phyloP scores from a whole-genome alignment of 2,113 vertebrate species.

The Phrynocephalus versicolor region DNA sequence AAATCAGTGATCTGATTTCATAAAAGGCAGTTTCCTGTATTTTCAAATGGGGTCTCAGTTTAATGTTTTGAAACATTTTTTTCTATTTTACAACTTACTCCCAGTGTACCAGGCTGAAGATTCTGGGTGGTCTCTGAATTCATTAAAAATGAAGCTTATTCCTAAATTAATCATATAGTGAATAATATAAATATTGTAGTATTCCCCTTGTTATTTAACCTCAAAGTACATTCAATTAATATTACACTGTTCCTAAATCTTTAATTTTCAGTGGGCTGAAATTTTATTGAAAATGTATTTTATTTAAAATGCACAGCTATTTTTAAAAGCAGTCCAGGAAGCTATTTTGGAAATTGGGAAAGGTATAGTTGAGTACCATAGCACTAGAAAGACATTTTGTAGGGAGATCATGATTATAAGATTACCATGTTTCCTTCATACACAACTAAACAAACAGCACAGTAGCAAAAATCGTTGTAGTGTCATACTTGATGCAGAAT shows the following conservation, averaged over 20 bases:
- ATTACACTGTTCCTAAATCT: background rate
- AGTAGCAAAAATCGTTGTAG: conserved; percentile 31
- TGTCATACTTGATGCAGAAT: conserved; percentile 50
- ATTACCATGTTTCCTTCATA: conserved; percentile 19
- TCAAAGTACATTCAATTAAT: conserved; percentile 12
- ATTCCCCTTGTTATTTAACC: background rate
- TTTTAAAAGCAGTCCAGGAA: background rate
- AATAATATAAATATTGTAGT: background rate
- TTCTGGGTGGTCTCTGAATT: background rate
- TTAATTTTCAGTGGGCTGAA: rapidly evolving
- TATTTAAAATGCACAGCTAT: background rate
- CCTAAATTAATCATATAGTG: background rate
- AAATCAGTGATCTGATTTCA: background rate
- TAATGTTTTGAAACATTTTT: background rate
- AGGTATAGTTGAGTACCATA: conserved; percentile 50
- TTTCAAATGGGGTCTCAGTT: background rate
- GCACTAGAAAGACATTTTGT: background rate
- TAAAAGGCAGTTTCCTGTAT: background rate
- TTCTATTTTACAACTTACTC: background rate
- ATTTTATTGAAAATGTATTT: background rate
- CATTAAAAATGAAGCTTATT: background rate
- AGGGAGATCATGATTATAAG: conserved; percentile 46
- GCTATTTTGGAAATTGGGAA: conserved; percentile 13
- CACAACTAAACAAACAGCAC: background rate
- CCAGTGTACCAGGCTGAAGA: background rate